Conservation (phyloP, 2,113 vertebrate genomes). For the Gnathonemus echidnorhynchus region DNA sequence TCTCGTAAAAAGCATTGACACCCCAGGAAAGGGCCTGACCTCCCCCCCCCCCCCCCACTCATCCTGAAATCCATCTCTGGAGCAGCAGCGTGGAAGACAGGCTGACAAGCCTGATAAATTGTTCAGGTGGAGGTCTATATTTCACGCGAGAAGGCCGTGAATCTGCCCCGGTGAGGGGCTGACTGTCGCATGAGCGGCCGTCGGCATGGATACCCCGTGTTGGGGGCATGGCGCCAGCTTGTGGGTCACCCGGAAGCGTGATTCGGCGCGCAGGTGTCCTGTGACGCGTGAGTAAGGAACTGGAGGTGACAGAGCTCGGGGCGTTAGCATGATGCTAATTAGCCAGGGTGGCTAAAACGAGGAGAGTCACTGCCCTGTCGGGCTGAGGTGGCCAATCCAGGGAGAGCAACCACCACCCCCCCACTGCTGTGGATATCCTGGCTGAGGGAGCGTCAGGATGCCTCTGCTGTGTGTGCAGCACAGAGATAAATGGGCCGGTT, state of each 20-base stretch:
- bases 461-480: not conserved
- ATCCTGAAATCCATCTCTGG: not conserved
- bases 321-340: not conserved
- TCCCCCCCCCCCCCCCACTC: not conserved
- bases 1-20: slow-evolving; percentile 11
- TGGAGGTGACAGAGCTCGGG: not conserved
- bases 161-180: not conserved
- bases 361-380: not conserved
- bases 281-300: not conserved
- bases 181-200: not conserved
- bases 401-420: not conserved
- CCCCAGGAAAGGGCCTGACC: not conserved
- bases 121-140: not conserved
- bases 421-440: not conserved
- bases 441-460: not conserved
- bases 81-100: not conserved
- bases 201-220: not conserved
- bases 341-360: not conserved
- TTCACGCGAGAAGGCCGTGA: not conserved
- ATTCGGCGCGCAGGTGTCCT: not conserved
- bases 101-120: slow-evolving; percentile 6
- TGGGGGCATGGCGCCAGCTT: not conserved
- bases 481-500: not conserved
- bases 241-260: not conserved
- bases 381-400: not conserved